Conservation (phyloP, 2,113 vertebrate genomes). For the Hystrix brachyura region DNA sequence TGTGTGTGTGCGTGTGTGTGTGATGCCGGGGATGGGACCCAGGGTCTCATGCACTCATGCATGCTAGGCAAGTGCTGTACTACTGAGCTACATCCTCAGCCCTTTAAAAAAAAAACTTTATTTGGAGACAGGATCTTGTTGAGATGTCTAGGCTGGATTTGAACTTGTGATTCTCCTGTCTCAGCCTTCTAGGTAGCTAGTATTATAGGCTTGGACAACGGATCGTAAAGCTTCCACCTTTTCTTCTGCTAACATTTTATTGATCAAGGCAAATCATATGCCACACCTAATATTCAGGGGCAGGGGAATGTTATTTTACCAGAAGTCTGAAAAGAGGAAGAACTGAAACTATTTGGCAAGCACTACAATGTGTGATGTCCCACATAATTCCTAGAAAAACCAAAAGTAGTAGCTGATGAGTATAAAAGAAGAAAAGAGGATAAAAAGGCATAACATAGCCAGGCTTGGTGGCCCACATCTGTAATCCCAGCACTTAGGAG, state of each 20-base stretch:
- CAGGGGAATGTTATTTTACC: conserved; percentile 6
- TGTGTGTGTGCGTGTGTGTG: not conserved
- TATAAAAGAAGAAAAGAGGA: conserved; percentile 24
- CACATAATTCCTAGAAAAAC: conserved; percentile 4
- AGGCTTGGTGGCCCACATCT: too few relatives aligned
- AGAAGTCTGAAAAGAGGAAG: not conserved
- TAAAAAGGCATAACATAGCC: too few relatives aligned
- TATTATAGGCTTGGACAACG: not conserved
- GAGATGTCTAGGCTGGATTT: not conserved
- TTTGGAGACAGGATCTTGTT: not conserved
- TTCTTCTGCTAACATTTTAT: conserved; percentile 8
- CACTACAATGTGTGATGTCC: not conserved
- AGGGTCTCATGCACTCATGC: not conserved
- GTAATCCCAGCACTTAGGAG: too few relatives aligned
- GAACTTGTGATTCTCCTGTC: not conserved
- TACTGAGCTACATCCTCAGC: not conserved
- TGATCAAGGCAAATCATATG: not conserved
- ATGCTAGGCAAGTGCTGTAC: not conserved
- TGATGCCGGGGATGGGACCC: not conserved
- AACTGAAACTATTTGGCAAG: not conserved
- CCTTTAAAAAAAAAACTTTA: not conserved
- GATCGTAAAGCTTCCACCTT: conserved; percentile 33
- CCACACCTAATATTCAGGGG: not conserved
- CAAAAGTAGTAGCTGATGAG: conserved; percentile 33
- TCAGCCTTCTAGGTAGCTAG: not conserved